phyloP scores from a whole-genome alignment of 2,888 invertebrate genomes.

The Acholoe squamosa region DNA sequence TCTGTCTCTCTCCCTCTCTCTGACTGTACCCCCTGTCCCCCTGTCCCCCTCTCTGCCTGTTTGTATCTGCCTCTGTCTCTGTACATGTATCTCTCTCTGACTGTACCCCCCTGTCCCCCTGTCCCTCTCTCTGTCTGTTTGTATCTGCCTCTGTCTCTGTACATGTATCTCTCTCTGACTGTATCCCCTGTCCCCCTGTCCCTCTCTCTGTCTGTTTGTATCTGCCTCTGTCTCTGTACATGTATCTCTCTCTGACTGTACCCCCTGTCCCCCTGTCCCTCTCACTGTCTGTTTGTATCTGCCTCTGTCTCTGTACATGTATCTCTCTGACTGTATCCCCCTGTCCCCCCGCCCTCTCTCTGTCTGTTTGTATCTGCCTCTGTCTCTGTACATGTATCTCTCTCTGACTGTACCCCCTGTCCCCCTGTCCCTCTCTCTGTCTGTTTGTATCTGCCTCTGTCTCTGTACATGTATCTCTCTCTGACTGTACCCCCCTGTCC shows the following conservation, averaged over 20 bases:
- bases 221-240: no score
- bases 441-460: no score
- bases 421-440: not conserved
- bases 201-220: not conserved
- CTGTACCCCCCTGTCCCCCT: not conserved
- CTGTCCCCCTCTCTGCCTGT: not conserved
- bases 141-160: not conserved
- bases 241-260: not conserved
- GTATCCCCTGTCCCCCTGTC: not conserved
- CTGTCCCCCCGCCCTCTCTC: not conserved
- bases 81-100: no score
- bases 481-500: no score
- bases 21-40: no score
- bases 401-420: not conserved
- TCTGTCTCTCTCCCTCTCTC: no score
- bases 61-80: no score
- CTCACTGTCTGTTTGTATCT: no score
- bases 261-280: no score
- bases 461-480: not conserved
- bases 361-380: not conserved
- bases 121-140: not conserved
- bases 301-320: not conserved
- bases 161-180: not conserved
- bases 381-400: not conserved
- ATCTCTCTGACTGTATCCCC: no score